phyloP scores from a whole-genome alignment of 2,797 vertebrate species.

The Pseudochirops corinnae region DNA sequence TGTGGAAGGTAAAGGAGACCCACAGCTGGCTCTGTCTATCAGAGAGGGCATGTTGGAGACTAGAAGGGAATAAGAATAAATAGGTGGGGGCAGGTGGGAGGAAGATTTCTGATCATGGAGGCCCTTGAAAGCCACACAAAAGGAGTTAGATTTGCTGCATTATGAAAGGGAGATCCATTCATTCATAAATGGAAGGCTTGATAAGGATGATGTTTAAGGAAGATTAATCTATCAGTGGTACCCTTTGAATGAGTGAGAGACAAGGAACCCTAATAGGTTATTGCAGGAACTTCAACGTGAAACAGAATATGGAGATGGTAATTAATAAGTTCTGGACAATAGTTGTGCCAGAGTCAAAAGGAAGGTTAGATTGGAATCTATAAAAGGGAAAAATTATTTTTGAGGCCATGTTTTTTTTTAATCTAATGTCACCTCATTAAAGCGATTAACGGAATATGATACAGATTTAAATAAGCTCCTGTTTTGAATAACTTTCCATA shows the following conservation, averaged over 20 bases:
- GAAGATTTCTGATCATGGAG: neutral
- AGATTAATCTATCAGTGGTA: neutral
- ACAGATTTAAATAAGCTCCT: conserved; percentile 1
- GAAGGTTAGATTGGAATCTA: neutral
- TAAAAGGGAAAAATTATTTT: neutral
- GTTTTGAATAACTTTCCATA: neutral
- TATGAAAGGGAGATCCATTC: neutral
- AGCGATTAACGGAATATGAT: conserved; percentile 6
- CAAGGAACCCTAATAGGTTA: neutral
- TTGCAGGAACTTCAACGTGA: neutral
- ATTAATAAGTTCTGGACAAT: neutral
- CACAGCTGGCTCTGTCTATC: neutral
- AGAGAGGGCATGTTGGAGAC: neutral
- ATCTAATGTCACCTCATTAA: conserved; percentile 13
- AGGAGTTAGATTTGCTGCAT: neutral
- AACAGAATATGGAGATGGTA: neutral
- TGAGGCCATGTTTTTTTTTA: conserved; percentile 16
- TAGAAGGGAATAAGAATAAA: neutral
- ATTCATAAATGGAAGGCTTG: neutral
- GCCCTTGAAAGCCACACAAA: neutral
- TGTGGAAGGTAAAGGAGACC: neutral
- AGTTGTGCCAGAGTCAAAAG: neutral
- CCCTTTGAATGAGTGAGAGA: neutral
- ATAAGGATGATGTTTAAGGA: neutral
- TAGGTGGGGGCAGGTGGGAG: neutral